Evolutionary conservation across 1,140 invertebrate genomes (phyloP).

Genomic region (Goniozus legneri): DNA sequence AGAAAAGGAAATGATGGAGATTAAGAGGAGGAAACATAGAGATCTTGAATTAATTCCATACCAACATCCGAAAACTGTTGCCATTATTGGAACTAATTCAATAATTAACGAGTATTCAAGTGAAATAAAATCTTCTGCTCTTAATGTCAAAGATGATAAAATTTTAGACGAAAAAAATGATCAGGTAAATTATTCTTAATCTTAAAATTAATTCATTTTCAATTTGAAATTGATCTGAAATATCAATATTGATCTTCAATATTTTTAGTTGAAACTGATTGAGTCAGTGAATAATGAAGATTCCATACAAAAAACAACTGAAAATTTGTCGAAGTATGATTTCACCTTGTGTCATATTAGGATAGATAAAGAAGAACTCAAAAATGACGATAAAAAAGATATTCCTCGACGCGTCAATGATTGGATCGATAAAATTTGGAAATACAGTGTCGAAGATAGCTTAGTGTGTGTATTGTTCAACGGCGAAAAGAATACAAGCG

Average conservation of each 20-base stretch:
- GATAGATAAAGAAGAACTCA: constrained; percentile 43
- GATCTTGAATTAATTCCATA: constrained; percentile 64
- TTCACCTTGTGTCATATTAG: constrained; percentile 63
- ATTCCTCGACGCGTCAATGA: constrained; percentile 57
- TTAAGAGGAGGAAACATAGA: constrained; percentile 37
- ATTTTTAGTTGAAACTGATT: constrained; percentile 37
- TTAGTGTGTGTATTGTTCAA: constrained; percentile 60
- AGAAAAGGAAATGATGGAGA: constrained; percentile 29
- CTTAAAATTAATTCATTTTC: not conserved
- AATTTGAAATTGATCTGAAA: constrained; percentile 1
- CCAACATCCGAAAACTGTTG: constrained; percentile 61
- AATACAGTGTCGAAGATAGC: constrained; percentile 53
- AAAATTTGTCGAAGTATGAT: constrained; percentile 52
- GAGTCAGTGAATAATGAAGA: constrained; percentile 51
- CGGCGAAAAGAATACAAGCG: constrained; percentile 52
- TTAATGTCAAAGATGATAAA: constrained; percentile 36
- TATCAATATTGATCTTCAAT: not conserved
- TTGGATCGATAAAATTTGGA: constrained; percentile 63
- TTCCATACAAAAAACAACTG: constrained; percentile 52
- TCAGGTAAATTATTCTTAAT: constrained; percentile 46
- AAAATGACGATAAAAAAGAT: constrained; percentile 42
- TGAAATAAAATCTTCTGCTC: constrained; percentile 38
- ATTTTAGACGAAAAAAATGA: constrained; percentile 40
- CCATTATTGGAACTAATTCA: constrained; percentile 58
- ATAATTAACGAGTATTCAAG: constrained; percentile 59